phyloP scores from a whole-genome alignment of 2,113 vertebrate species.

The Plotosus lineatus region DNA sequence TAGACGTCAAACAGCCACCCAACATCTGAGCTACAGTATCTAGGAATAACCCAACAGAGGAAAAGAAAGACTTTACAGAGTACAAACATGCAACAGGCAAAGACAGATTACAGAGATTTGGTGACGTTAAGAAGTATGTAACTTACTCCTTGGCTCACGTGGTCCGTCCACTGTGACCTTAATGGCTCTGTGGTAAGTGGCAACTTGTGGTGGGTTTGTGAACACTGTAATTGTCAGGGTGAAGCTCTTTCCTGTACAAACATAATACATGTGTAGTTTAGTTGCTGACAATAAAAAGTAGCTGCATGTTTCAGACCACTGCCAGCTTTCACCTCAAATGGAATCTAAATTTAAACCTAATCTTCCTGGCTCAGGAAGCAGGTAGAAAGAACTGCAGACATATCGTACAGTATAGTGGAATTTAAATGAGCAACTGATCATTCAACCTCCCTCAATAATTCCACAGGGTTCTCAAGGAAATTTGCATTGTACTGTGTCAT shows the following conservation, averaged over 20 bases:
- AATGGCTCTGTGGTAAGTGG: slow-evolving; percentile 99
- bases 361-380: not conserved
- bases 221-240: slow-evolving; percentile 99
- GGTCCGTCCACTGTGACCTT: slow-evolving; percentile 99
- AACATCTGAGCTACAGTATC: not conserved
- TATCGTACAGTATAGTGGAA: slow-evolving; percentile 16
- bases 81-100: slow-evolving; percentile 22
- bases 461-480: slow-evolving; percentile 40
- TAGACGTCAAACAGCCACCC: not conserved
- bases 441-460: slow-evolving; percentile 46
- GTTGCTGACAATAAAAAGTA: slow-evolving; percentile 27
- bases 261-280: slow-evolving; percentile 60
- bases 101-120: slow-evolving; percentile 54
- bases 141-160: slow-evolving; percentile 98
- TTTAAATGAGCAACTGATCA: slow-evolving; percentile 29
- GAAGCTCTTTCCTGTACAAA: slow-evolving; percentile 96
- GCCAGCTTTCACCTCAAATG: not conserved
- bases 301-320: slow-evolving; percentile 21
- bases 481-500: slow-evolving; percentile 41
- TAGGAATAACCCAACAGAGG: slow-evolving; percentile 12
- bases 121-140: slow-evolving; percentile 42
- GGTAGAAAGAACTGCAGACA: slow-evolving; percentile 32
- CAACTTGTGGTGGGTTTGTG: slow-evolving; percentile 99
- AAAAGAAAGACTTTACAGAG: not conserved
- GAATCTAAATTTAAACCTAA: slow-evolving; percentile 1